Percentiles rank a stretch among this genome's conserved stretches.
phyloP scores from a whole-genome alignment of 2,113 vertebrate species.

The Corythoichthys haematopterus region DNA sequence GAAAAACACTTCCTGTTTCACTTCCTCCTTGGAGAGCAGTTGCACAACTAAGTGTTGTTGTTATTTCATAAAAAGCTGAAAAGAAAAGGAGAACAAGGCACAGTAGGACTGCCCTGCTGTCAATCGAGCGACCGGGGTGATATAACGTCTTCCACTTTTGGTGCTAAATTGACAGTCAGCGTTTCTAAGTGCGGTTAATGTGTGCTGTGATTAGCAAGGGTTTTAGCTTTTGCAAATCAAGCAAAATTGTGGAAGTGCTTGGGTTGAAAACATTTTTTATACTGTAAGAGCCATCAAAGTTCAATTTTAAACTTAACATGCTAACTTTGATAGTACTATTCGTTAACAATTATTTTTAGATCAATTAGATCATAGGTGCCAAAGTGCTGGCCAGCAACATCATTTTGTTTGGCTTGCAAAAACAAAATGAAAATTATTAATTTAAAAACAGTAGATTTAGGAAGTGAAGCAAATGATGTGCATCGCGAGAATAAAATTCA shows the following conservation, averaged over 20 bases:
- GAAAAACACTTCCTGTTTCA: constrained; percentile 6
- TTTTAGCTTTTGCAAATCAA: not conserved
- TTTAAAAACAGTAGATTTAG: too few relatives aligned
- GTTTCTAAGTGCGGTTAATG: not conserved
- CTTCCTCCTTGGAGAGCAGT: constrained; percentile 5
- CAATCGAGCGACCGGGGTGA: not conserved
- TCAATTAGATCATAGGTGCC: too few relatives aligned
- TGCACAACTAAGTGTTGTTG: not conserved
- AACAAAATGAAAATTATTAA: too few relatives aligned
- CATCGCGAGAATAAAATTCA: too few relatives aligned
- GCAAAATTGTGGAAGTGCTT: not conserved
- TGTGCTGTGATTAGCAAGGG: not conserved
- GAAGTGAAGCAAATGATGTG: too few relatives aligned
- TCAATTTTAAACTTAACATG: too few relatives aligned
- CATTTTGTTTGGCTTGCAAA: too few relatives aligned
- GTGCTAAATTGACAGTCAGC: not conserved
- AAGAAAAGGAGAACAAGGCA: not conserved
- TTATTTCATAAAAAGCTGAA: not conserved
- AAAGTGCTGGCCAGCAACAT: too few relatives aligned
- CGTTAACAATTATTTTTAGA: too few relatives aligned
- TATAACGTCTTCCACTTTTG: not conserved
- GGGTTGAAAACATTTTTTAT: not conserved
- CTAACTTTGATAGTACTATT: too few relatives aligned
- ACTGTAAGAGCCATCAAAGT: too few relatives aligned
- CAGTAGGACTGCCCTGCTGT: not conserved